Conservation (phyloP, 2,797 vertebrate species). For the Rousettus madagascariensis region DNA sequence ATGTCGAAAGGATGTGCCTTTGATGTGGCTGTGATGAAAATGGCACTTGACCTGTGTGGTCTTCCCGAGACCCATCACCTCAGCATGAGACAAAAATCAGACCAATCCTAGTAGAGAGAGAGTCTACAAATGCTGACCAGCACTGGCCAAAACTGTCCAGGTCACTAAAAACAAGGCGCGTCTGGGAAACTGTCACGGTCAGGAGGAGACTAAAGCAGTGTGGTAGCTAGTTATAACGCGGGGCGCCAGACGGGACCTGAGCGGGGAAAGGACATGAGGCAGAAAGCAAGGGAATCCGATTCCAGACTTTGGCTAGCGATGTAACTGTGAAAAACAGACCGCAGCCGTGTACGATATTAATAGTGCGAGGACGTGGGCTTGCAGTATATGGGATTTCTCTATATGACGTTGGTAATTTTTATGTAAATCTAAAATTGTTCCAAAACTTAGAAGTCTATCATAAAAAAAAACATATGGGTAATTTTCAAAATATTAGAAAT, state of each 20-base stretch:
- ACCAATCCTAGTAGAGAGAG: not conserved
- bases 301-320: too few species aligned
- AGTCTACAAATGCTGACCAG: not conserved
- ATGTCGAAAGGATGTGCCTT: fast-evolving
- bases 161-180: not conserved
- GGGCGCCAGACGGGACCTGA: not conserved
- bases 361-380: not conserved
- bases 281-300: not conserved
- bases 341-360: not conserved
- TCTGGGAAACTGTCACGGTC: not conserved
- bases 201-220: not conserved
- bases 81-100: not conserved
- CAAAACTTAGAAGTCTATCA: not conserved
- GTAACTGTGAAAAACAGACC: too few species aligned
- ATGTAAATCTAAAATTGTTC: not conserved
- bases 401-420: not conserved
- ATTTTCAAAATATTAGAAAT: not conserved
- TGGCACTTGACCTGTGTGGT: not conserved
- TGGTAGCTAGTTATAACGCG: not conserved
- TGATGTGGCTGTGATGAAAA: not conserved
- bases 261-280: not conserved
- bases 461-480: not conserved
- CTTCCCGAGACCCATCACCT: not conserved
- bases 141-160: not conserved
- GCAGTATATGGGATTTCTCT: not conserved